Evolutionary conservation across 2,113 vertebrate genomes (phyloP).

Genomic region (Malurus cyaneus): DNA sequence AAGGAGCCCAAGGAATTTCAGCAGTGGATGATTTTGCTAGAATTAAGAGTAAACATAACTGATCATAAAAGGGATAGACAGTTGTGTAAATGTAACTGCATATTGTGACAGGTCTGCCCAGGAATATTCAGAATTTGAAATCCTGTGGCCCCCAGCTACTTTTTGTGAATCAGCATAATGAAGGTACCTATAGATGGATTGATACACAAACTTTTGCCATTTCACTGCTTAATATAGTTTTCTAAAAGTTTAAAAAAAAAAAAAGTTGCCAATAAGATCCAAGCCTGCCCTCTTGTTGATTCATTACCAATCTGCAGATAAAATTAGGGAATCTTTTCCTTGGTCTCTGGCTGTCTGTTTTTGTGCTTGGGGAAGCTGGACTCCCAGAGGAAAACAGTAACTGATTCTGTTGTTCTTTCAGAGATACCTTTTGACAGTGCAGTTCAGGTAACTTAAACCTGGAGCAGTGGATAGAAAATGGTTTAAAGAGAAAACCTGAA

Average conservation of each 20-base stretch:
- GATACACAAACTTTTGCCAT: background rate
- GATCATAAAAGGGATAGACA: background rate
- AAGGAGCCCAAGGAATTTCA: background rate
- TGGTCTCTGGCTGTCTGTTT: background rate
- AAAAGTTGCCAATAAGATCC: background rate
- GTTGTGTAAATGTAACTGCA: background rate
- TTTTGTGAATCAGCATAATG: background rate
- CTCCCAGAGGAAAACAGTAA: background rate
- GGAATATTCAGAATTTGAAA: background rate
- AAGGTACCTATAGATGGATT: background rate
- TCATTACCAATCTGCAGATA: background rate
- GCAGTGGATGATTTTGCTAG: background rate
- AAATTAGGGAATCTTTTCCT: background rate
- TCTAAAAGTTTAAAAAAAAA: background rate
- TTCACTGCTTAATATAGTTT: background rate
- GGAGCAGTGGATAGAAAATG: background rate
- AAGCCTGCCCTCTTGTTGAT: background rate
- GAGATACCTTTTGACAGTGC: background rate
- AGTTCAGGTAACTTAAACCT: background rate
- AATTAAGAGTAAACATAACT: background rate
- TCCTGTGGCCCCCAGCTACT: background rate
- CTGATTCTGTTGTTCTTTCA: background rate
- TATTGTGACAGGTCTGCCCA: background rate
- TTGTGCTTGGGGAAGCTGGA: background rate
- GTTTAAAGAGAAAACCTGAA: background rate